These are phyloP conservation scores for Dasypolia templi DNA, from an alignment of 2,888 invertebrate genomes.

Conservation along the genomic window DNA sequence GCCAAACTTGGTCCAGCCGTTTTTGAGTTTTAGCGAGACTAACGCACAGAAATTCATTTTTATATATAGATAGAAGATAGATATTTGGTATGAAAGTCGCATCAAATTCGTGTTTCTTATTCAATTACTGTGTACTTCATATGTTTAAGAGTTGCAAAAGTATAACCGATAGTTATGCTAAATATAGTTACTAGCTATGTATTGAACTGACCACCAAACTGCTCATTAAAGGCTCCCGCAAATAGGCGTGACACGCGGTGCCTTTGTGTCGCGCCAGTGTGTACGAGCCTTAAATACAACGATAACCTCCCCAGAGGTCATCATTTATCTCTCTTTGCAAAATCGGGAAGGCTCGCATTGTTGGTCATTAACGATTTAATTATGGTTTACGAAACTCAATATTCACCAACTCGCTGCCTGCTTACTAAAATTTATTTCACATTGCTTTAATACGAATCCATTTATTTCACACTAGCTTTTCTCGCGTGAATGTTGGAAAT, in stretches of 20 bases:
- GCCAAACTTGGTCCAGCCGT: too few species aligned
- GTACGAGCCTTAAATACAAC: too few species aligned
- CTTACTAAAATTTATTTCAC: not conserved
- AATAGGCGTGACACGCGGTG: too few species aligned
- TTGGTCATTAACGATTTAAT: not conserved
- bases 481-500: too few species aligned
- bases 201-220: not conserved
- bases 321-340: not conserved
- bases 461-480: too few species aligned
- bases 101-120: not conserved
- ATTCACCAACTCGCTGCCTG: not conserved
- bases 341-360: not conserved
- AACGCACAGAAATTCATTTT: too few species aligned
- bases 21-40: too few species aligned
- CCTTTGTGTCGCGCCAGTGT: too few species aligned
- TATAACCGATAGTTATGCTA: not conserved
- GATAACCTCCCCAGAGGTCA: not conserved
- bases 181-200: not conserved
- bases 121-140: not conserved
- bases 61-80: too few species aligned
- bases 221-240: too few species aligned
- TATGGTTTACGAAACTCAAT: too few species aligned
- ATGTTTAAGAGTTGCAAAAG: not conserved
- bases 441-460: too few species aligned
- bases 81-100: not conserved